Percentiles rank a stretch among this genome's conserved stretches.
Conservation (phyloP, 2,113 vertebrate genomes). For the Talpa occidentalis region DNA sequence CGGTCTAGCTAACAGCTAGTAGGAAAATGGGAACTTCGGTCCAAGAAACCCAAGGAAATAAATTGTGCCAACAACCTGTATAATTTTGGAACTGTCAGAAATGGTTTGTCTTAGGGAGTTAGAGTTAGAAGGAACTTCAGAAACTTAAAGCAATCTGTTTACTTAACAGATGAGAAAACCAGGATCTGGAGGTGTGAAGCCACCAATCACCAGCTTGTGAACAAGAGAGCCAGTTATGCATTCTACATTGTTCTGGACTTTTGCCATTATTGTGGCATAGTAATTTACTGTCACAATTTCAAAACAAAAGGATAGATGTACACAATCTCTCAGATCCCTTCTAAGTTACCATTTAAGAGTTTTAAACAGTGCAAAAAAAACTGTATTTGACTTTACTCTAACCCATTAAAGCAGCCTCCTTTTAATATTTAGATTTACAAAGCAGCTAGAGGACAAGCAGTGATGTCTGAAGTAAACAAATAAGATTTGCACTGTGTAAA, state of each 20-base stretch:
- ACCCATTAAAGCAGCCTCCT: background rate
- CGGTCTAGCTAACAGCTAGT: background rate
- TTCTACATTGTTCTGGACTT: background rate
- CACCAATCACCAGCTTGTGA: too few species aligned
- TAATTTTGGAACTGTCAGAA: background rate
- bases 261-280: background rate
- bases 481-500: slow-evolving; percentile 50
- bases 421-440: slow-evolving; percentile 25
- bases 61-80: background rate
- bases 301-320: background rate
- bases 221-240: background rate
- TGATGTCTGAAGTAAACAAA: slow-evolving; percentile 38
- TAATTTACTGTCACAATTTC: background rate
- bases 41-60: background rate
- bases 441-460: background rate
- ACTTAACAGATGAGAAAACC: background rate
- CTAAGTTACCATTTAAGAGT: background rate
- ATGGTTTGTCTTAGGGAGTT: background rate
- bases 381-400: background rate
- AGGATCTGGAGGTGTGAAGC: background rate
- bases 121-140: background rate
- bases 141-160: background rate
- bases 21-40: background rate
- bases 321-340: background rate
- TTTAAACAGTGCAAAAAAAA: background rate